These are phyloP conservation scores for Dendrolimus punctatus DNA, from an alignment of 1,140 invertebrate species.

Conservation along the genomic window DNA sequence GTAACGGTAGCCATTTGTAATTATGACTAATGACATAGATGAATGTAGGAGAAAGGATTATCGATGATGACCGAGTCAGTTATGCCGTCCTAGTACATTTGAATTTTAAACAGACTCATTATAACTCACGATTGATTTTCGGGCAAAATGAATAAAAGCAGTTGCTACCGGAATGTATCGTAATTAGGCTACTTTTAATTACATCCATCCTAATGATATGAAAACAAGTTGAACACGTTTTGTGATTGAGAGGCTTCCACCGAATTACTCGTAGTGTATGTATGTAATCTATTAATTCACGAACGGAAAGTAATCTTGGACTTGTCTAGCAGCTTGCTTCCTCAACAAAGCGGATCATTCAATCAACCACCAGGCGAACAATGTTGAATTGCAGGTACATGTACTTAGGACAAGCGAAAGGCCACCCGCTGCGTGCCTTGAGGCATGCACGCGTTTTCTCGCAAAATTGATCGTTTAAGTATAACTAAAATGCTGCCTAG, in stretches of 20 bases:
- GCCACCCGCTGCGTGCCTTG: slow-evolving; percentile 44
- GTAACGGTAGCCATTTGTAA: slow-evolving; percentile 56
- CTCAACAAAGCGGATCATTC: slow-evolving; percentile 17
- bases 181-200: slow-evolving; percentile 20
- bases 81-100: slow-evolving; percentile 27
- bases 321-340: no score
- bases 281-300: neutral
- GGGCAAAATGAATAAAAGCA: slow-evolving; percentile 42
- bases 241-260: slow-evolving; percentile 11
- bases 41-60: slow-evolving; percentile 28
- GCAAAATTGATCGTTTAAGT: slow-evolving; percentile 27
- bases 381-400: slow-evolving; percentile 39
- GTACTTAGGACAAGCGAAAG: slow-evolving; percentile 33
- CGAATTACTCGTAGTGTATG: slow-evolving; percentile 8
- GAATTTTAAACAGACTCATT: slow-evolving; percentile 47
- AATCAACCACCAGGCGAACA: slow-evolving; percentile 37
- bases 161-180: slow-evolving; percentile 36
- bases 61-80: no score
- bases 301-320: neutral
- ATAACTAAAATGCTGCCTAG: neutral
- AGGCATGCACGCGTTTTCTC: slow-evolving; percentile 42
- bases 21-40: slow-evolving; percentile 58
- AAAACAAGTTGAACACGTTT: slow-evolving; percentile 7
- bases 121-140: slow-evolving; percentile 48
- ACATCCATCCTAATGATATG: slow-evolving; percentile 5